Conservation (phyloP, 1,140 invertebrate species). For the Aplysia californica region DNA sequence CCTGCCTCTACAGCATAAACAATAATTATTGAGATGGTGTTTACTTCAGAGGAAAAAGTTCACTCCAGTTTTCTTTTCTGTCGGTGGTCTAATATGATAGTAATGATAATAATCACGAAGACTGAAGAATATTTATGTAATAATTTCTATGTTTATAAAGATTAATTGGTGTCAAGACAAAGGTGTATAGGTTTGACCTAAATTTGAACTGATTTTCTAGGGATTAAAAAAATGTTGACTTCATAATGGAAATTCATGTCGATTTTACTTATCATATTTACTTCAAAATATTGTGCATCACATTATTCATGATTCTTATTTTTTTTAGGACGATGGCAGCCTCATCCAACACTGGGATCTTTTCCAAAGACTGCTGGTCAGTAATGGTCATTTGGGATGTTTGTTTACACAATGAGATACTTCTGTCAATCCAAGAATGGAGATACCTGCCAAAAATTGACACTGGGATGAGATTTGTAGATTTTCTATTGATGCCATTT, state of each 20-base stretch:
- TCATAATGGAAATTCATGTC: no score
- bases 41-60: no score
- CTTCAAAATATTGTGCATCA: not conserved
- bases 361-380: conserved; percentile 5
- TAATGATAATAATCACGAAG: no score
- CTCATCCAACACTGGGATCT: conserved; percentile 21
- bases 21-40: no score
- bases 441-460: not conserved
- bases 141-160: not conserved
- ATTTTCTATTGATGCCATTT: not conserved
- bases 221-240: no score
- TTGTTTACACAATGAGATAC: not conserved
- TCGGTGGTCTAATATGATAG: no score
- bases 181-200: no score
- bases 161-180: not conserved
- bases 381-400: not conserved
- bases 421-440: not conserved
- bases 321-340: not conserved
- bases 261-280: no score
- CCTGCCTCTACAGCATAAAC: no score
- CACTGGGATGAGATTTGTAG: not conserved
- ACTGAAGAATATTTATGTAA: no score
- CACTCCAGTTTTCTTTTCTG: no score
- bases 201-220: no score
- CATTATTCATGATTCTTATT: not conserved